Percentiles rank a stretch among this genome's conserved stretches.
These are phyloP conservation scores for Cataglyphis altisquamis DNA, from an alignment of 2,888 invertebrate genomes.

Conservation along the genomic window DNA sequence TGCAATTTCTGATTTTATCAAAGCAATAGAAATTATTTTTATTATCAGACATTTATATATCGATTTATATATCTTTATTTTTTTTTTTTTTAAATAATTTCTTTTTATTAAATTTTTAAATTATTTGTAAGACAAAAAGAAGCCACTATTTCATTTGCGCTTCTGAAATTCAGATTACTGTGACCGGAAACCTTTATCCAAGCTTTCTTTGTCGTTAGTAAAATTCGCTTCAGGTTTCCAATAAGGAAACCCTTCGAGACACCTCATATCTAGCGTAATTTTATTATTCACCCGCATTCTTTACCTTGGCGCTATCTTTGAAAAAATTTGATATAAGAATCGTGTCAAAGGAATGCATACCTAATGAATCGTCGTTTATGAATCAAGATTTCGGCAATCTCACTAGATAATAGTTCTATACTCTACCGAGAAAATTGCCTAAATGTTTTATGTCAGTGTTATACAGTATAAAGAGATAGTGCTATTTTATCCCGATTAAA, in stretches of 20 bases:
- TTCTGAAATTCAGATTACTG: conserved; percentile 22
- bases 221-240: conserved; percentile 56
- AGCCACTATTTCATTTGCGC: background rate
- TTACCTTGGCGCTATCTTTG: conserved; percentile 51
- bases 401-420: background rate
- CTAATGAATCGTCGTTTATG: conserved; percentile 61
- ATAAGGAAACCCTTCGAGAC: conserved; percentile 65
- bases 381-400: conserved; percentile 9
- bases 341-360: conserved; percentile 42
- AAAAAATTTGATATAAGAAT: conserved; percentile 55
- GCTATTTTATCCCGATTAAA: conserved; percentile 24
- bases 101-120: conserved; percentile 1
- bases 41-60: background rate
- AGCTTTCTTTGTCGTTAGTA: conserved; percentile 50
- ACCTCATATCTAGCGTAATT: conserved; percentile 62
- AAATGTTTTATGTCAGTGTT: conserved; percentile 32
- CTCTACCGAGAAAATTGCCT: background rate
- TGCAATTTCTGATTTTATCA: background rate
- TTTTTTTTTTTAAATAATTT: background rate
- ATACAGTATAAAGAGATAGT: conserved; percentile 3
- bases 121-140: conserved; percentile 37
- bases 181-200: conserved; percentile 19
- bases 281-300: conserved; percentile 75
- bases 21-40: background rate
- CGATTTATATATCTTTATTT: background rate